Evolutionary conservation across 2,888 invertebrate genomes (phyloP), one percentile per base, ranked within the genome.

Genomic region (Philaethria dido): DNA sequence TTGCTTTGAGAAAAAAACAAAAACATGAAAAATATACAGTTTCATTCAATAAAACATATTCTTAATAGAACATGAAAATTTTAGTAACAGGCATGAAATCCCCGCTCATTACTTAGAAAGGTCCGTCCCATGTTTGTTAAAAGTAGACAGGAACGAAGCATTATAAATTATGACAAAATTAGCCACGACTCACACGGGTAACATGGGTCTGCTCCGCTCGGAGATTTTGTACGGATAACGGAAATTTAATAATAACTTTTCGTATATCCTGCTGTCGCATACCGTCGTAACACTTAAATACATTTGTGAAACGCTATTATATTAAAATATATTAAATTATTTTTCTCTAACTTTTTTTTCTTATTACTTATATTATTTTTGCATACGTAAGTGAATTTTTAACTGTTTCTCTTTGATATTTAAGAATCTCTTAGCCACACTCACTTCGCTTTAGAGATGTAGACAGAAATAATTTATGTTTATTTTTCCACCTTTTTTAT

Each of bases 221-320:
- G 69, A 71, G 71, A 71, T 72, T 72, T 64, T 47, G 47, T 69
- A 63, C 57, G 69, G 68, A 69, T 71, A 73, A 69, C 66, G 55
- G 61, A 73, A 74, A 71, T 71, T 73, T 71, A 72, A 72, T 69
- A 71, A 71, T 63, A 70, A 68, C 65, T 69, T 69, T 67, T 45
- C 67, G 67, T 47, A 62, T 64, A 66, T 39, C 63, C 62, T 16
- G n/a, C 18, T 60, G 60, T 45, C 44, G 33, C 60, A 47, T 60
- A 33, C 45, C 45, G 14, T 47, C 14, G 18, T 33, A 47, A 45
- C 60, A 60, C 60, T 44, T 45, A 60, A 42, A 67, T 67, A 62
- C 44, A 44, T 57, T 57, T 54, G 55, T 20, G 16, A 54, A 16
- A 29, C 39, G 36, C 36, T 29, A 36, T 62, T 14, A 62, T 50